These are phyloP conservation scores for Ectemnius lituratus DNA, from an alignment of 2,888 invertebrate genomes.

Conservation along the genomic window DNA sequence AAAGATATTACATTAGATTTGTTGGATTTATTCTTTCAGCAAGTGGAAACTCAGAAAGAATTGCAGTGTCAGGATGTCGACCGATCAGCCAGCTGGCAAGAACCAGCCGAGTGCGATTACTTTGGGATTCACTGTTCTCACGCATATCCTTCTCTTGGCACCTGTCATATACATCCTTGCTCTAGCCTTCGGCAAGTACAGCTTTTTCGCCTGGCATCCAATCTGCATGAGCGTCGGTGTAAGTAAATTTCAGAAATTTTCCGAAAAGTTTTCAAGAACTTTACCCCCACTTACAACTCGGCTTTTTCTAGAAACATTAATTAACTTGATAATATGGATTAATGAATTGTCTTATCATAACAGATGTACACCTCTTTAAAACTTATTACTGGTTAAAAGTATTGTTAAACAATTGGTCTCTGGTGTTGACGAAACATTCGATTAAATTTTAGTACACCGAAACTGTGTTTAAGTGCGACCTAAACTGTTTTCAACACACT, in stretches of 20 bases:
- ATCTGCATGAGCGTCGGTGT: slow-evolving; percentile 73
- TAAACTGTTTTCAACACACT: too few relatives aligned
- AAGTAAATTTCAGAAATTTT: slow-evolving; percentile 46
- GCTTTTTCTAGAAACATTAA: neutral
- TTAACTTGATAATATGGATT: neutral
- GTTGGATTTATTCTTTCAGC: slow-evolving; percentile 10
- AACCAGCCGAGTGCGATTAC: slow-evolving; percentile 61
- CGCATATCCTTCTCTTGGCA: slow-evolving; percentile 68
- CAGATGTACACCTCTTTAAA: neutral
- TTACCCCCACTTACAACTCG: neutral
- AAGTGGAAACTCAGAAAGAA: neutral
- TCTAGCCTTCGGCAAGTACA: slow-evolving; percentile 57
- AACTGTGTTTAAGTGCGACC: too few relatives aligned
- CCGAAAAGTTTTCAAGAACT: neutral
- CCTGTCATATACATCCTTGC: slow-evolving; percentile 72
- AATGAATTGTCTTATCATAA: neutral
- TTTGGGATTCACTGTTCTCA: slow-evolving; percentile 59
- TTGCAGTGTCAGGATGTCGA: slow-evolving; percentile 49
- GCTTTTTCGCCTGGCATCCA: slow-evolving; percentile 74
- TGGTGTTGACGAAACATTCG: too few relatives aligned
- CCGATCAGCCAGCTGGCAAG: slow-evolving; percentile 55
- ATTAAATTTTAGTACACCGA: too few relatives aligned
- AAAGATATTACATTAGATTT: neutral
- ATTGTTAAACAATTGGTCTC: too few relatives aligned
- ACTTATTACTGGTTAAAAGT: too few relatives aligned